Percentiles rank a stretch among this genome's conserved stretches.
These are phyloP conservation scores for Micrastur ruficollis DNA, from an alignment of 2,797 vertebrate genomes.

Conservation along the genomic window DNA sequence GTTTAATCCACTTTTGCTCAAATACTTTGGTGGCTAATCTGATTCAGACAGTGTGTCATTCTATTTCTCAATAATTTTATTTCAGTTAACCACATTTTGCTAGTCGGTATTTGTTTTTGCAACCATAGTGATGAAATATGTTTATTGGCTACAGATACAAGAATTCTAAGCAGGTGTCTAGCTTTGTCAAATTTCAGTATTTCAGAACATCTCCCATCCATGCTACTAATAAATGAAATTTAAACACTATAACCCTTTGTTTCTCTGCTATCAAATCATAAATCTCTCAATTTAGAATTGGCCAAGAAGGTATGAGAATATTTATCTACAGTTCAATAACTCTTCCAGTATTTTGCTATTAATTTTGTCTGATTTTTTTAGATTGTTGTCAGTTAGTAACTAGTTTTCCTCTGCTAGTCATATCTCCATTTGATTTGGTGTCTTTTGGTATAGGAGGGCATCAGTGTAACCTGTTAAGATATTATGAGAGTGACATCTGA, in stretches of 20 bases:
- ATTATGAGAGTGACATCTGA: neutral
- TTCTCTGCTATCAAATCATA: neutral
- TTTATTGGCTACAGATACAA: neutral
- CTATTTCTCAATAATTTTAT: conserved; percentile 46
- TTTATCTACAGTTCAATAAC: neutral
- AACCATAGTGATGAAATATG: conserved; percentile 14
- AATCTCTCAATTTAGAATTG: neutral
- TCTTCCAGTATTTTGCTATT: neutral
- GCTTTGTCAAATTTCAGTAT: conserved; percentile 3
- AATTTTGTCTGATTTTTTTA: neutral
- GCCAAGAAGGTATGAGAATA: neutral
- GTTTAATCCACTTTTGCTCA: conserved; percentile 34
- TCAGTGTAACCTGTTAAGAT: neutral
- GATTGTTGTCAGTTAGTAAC: neutral
- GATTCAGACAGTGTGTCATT: conserved; percentile 29
- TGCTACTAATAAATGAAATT: neutral
- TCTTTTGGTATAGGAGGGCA: neutral
- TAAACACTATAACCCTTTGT: neutral
- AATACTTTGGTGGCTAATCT: neutral
- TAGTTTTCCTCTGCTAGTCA: neutral
- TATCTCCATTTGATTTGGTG: neutral
- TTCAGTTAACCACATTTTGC: conserved; percentile 31
- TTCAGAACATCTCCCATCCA: neutral
- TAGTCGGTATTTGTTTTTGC: conserved; percentile 21
- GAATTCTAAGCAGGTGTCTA: conserved; percentile 25